A percentile compares a stretch with the other conserved stretches of the same genome.
Evolutionary conservation across 2,888 invertebrate genomes (phyloP).

Genomic region (Caenorhabditis macrosperma): DNA sequence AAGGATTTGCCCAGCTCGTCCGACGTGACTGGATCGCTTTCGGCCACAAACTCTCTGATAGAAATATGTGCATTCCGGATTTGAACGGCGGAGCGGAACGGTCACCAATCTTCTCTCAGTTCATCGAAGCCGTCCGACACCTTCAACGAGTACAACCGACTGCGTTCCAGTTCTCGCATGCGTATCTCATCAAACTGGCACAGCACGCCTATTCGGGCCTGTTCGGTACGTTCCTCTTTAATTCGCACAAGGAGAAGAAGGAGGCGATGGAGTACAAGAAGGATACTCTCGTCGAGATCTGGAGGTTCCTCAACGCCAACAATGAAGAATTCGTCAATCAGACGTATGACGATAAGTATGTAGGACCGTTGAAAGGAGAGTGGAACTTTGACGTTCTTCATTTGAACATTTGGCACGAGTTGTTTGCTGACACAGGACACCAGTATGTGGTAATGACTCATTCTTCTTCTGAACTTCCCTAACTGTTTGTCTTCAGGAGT

Average conservation of each 20-base stretch:
- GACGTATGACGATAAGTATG: constrained; percentile 40
- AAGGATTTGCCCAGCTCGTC: constrained; percentile 92
- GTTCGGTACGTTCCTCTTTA: constrained; percentile 92
- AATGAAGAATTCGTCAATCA: constrained; percentile 65
- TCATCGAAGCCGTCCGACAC: constrained; percentile 97
- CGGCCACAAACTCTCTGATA: constrained; percentile 97
- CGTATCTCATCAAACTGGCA: constrained; percentile 94
- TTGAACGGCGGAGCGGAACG: constrained; percentile 90
- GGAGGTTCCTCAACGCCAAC: constrained; percentile 57
- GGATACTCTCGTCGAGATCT: constrained; percentile 57
- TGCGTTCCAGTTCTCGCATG: constrained; percentile 94
- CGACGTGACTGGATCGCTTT: constrained; percentile 98
- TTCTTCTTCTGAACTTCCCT: too few relatives aligned
- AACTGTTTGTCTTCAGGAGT: too few relatives aligned
- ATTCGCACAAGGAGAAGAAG: constrained; percentile 60
- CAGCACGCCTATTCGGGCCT: constrained; percentile 96
- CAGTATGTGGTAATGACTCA: constrained; percentile 23
- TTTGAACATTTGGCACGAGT: constrained; percentile 61
- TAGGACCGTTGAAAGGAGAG: constrained; percentile 31
- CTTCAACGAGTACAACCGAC: constrained; percentile 85
- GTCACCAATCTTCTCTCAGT: constrained; percentile 97
- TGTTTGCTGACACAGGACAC: constrained; percentile 41
- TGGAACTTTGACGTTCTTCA: constrained; percentile 48
- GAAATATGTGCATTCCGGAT: constrained; percentile 82
- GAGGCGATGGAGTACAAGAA: constrained; percentile 35